Conservation (phyloP, 2,797 vertebrate genomes). For the Sebastes hopkinsi region DNA sequence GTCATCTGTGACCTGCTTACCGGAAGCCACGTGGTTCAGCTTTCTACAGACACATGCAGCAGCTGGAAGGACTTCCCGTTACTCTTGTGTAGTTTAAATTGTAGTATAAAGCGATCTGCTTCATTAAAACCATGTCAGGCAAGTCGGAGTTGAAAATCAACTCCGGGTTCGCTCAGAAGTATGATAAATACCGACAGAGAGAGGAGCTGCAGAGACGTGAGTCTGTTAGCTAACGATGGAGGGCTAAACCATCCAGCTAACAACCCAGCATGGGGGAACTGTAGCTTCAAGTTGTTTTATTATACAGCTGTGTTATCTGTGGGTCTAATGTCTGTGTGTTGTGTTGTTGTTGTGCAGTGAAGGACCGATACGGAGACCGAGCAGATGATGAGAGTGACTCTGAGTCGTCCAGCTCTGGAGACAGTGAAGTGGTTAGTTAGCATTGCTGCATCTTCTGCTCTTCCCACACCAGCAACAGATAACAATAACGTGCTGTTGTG, state of each 20-base stretch:
- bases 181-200: constrained; percentile 89
- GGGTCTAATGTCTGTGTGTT: neutral
- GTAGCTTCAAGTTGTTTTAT: rapidly evolving
- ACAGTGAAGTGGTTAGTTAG: constrained; percentile 82
- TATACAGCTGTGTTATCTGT: rapidly evolving
- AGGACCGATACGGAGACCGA: constrained; percentile 87
- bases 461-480: neutral
- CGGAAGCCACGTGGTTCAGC: constrained; percentile 60
- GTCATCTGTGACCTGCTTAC: neutral
- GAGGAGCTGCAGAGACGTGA: constrained; percentile 92
- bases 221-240: constrained; percentile 66
- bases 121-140: constrained; percentile 64
- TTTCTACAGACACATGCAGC: neutral
- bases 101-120: rapidly evolving
- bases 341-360: constrained; percentile 79
- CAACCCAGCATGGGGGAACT: constrained; percentile 13
- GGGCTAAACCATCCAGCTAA: constrained; percentile 23
- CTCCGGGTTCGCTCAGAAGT: constrained; percentile 86
- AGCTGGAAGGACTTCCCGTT: neutral
- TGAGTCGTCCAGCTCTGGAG: constrained; percentile 84
- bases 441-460: neutral
- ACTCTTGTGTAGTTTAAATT: neutral
- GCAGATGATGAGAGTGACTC: constrained; percentile 34
- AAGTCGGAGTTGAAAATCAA: constrained; percentile 85
- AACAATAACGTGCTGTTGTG: neutral